A percentile compares a stretch with the other conserved stretches of the same genome.
phyloP scores from a whole-genome alignment of 2,888 invertebrate genomes.

The Lepidocyrtoides sp. region DNA sequence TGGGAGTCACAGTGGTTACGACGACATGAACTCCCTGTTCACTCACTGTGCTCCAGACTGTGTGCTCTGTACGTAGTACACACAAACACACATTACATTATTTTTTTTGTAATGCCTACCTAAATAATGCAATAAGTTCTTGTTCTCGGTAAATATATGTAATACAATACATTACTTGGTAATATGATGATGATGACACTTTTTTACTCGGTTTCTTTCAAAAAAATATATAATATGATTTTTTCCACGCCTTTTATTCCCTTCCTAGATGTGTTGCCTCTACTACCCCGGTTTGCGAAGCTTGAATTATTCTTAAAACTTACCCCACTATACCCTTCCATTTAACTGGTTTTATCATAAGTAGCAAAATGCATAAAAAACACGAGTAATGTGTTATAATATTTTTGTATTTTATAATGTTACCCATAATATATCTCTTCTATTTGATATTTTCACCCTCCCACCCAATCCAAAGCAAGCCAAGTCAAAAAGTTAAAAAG shows the following conservation, averaged over 20 bases:
- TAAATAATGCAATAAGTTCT: constrained; percentile 40
- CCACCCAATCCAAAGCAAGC: not conserved
- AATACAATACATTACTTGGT: constrained; percentile 40
- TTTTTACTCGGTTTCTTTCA: constrained; percentile 42
- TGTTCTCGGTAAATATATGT: constrained; percentile 23
- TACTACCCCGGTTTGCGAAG: not conserved
- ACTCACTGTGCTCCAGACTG: not conserved
- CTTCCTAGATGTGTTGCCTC: constrained; percentile 18
- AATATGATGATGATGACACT: constrained; percentile 67
- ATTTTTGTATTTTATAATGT: too few relatives aligned
- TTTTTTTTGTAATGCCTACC: not conserved
- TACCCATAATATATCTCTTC: not conserved
- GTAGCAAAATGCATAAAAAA: too few relatives aligned
- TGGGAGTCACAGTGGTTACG: constrained; percentile 62
- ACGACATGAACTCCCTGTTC: constrained; percentile 7
- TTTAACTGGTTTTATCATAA: too few relatives aligned
- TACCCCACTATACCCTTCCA: too few relatives aligned
- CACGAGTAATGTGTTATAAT: too few relatives aligned
- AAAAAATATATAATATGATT: constrained; percentile 53
- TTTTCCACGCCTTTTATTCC: constrained; percentile 56
- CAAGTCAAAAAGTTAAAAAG: not conserved
- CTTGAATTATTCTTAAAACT: constrained; percentile 23
- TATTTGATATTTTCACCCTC: not conserved
- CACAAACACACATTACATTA: not conserved
- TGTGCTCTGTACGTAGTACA: too few relatives aligned